phyloP scores from a whole-genome alignment of 2,888 invertebrate genomes.

The Rhimphoctona megacephalus region DNA sequence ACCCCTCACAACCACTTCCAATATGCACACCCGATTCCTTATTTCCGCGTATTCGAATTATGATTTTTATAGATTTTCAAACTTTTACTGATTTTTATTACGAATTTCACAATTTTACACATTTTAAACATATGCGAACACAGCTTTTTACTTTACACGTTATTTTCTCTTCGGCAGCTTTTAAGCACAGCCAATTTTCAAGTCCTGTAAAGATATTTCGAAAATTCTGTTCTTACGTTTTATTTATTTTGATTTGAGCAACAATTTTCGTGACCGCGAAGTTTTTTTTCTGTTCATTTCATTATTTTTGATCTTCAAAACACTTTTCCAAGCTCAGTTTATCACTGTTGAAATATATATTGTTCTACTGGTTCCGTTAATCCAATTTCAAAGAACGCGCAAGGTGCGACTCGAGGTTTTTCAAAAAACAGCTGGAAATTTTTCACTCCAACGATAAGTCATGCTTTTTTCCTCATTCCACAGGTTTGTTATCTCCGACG shows the following conservation, averaged over 20 bases:
- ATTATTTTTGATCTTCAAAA: neutral
- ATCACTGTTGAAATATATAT: neutral
- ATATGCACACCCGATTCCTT: neutral
- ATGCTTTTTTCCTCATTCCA: slow-evolving; percentile 18
- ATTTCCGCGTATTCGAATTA: neutral
- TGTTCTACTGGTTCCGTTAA: neutral
- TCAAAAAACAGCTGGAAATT: neutral
- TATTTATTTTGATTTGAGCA: neutral
- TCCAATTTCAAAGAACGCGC: neutral
- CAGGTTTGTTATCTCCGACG: slow-evolving; percentile 43
- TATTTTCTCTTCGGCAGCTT: neutral
- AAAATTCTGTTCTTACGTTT: neutral
- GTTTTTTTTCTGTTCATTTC: neutral
- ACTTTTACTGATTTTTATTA: neutral
- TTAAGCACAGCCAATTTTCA: neutral
- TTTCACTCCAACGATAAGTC: neutral
- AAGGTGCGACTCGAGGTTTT: neutral
- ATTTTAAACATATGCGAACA: neutral
- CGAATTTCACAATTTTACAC: neutral
- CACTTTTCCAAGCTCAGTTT: neutral
- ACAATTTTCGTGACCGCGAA: neutral
- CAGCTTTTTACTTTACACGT: neutral
- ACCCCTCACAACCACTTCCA: neutral
- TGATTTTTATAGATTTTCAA: neutral
- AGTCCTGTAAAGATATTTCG: neutral